Evolutionary conservation across 1,140 invertebrate species (phyloP), one percentile per base, ranked within the genome.

Genomic region (Nixonia krombeini): DNA sequence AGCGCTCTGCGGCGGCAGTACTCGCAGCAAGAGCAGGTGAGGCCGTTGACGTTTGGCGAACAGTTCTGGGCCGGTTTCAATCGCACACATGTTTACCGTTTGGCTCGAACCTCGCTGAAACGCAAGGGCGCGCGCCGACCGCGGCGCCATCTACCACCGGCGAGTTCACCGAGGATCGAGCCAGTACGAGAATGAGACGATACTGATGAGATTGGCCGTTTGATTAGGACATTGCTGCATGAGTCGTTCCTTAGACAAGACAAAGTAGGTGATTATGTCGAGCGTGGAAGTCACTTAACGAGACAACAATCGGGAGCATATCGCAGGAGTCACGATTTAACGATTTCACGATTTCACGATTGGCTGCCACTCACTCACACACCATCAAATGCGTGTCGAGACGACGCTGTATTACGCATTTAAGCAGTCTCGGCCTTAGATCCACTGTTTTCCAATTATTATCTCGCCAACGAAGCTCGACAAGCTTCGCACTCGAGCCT

Each of bases 1-100:
- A 93, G 91, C 75, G 89, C 88, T 46, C 85, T 97, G 17, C 87
- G 93, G 57, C 88, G 95, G 28, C 96, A 98, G 83, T 96, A 93
- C 82, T 96, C 95, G 51, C 93, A 94, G 78, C 93, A 95, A 81
- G 92, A 94, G 72, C 87, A 90, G 69, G 84, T 88, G 73, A 75
- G 68, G 53, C 38, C 66, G 21, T 50, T 10, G 18, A 35, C 40
- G 12, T 25, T 29, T 46, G 28, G 35, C 52, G 16, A 12, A 61
- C 40, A 25, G 31, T 49, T 46, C 12, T 41, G 10, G 28, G 52
- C 41, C 64, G 51, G 40, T 56, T 38, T 53, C 35, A 31, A 44
- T 55, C 49, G 37, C 52, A 49, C 52, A 49, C 49, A 50, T 59
- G 50, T 59, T 61, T 38, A 7, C 44, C 28, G 13, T 15, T 57